phyloP scores from a whole-genome alignment of 2,888 invertebrate species.

The Eupithecia centaureata region DNA sequence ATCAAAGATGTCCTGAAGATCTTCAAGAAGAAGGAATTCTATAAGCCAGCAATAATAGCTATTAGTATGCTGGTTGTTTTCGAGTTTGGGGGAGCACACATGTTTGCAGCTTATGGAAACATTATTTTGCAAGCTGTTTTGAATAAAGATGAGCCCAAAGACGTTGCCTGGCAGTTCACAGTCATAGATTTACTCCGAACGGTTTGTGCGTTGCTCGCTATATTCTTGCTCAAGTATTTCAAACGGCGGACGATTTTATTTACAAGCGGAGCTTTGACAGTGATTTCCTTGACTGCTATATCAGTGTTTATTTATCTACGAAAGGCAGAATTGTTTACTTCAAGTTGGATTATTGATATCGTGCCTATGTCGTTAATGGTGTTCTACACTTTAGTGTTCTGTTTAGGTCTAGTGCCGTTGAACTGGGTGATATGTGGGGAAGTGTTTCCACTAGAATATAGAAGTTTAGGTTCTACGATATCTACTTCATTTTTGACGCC shows the following conservation, averaged over 20 bases:
- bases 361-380: slow-evolving; percentile 74
- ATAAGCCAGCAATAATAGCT: slow-evolving; percentile 75
- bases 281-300: slow-evolving; percentile 66
- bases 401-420: slow-evolving; percentile 74
- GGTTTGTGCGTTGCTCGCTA: slow-evolving; percentile 83
- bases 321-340: slow-evolving; percentile 60
- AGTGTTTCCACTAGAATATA: slow-evolving; percentile 77
- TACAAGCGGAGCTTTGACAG: slow-evolving; percentile 71
- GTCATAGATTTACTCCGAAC: slow-evolving; percentile 86
- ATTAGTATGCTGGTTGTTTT: slow-evolving; percentile 78
- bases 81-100: slow-evolving; percentile 78
- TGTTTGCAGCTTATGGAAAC: slow-evolving; percentile 78
- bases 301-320: slow-evolving; percentile 74
- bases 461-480: slow-evolving; percentile 75
- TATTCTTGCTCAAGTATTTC: slow-evolving; percentile 73
- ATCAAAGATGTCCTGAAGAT: slow-evolving; percentile 66
- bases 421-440: slow-evolving; percentile 81
- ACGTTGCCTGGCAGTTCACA: slow-evolving; percentile 84
- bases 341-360: slow-evolving; percentile 63
- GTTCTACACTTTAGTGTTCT: slow-evolving; percentile 72
- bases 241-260: slow-evolving; percentile 73
- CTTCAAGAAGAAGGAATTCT: slow-evolving; percentile 78
- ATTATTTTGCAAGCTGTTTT: slow-evolving; percentile 72
- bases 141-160: slow-evolving; percentile 63
- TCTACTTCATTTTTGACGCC: slow-evolving; percentile 78